Percentiles rank a stretch among this genome's conserved stretches.
Evolutionary conservation across 1,140 invertebrate species (phyloP).

Genomic region (Drosophila eugracilis): DNA sequence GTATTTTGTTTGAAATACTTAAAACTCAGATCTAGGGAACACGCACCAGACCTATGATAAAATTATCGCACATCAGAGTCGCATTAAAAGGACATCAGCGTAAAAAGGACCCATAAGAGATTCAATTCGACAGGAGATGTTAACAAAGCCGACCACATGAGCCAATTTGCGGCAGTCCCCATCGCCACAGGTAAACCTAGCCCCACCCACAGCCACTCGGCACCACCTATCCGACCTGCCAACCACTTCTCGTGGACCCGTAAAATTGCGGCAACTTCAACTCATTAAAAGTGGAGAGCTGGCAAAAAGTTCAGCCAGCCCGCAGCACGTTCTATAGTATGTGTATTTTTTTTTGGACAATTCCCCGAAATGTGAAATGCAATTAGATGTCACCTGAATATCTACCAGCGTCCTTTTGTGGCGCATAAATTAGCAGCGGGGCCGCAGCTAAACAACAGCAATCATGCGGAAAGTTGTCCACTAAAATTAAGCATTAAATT

Average conservation of each 20-base stretch:
- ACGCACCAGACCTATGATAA: neutral
- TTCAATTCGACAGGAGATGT: conserved; percentile 36
- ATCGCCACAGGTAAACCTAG: conserved; percentile 18
- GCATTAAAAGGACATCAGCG: conserved; percentile 36
- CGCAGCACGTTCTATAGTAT: conserved; percentile 31
- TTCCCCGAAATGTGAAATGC: conserved; percentile 50
- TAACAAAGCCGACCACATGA: conserved; percentile 44
- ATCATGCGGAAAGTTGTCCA: conserved; percentile 56
- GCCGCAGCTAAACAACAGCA: conserved; percentile 41
- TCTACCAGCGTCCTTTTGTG: conserved; percentile 16
- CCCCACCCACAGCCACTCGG: conserved; percentile 3
- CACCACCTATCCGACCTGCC: neutral
- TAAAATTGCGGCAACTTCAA: conserved; percentile 58
- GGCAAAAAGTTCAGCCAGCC: conserved; percentile 53
- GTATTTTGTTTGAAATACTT: no score
- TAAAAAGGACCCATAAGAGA: conserved; percentile 17
- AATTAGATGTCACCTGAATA: conserved; percentile 59
- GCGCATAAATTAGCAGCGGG: conserved; percentile 63
- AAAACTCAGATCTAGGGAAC: neutral
- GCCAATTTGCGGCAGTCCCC: conserved; percentile 63
- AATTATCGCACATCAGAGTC: neutral
- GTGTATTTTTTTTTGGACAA: conserved; percentile 37
- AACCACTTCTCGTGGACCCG: conserved; percentile 38
- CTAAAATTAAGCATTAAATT: conserved; percentile 68
- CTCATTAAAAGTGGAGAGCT: conserved; percentile 68